Evolutionary conservation across 2,888 invertebrate genomes (phyloP).

Genomic region (Caenorhabditis wallacei): DNA sequence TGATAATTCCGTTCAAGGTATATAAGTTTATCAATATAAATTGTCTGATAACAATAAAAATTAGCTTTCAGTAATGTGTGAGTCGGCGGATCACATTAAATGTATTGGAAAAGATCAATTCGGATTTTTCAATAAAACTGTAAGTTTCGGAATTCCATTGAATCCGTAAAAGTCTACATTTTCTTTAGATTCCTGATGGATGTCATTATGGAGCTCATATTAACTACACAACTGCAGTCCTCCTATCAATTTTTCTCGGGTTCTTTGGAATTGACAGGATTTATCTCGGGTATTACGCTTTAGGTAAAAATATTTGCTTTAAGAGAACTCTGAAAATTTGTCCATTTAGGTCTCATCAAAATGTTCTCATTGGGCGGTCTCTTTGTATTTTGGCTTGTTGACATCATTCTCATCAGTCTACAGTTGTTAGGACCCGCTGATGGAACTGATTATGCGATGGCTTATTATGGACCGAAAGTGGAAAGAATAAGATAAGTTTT

Average conservation of each 20-base stretch:
- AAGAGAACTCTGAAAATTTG: background rate
- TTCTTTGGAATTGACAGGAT: conserved; percentile 98
- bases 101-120: conserved; percentile 61
- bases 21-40: background rate
- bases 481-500: conserved; percentile 60
- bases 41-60: background rate
- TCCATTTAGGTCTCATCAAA: conserved; percentile 88
- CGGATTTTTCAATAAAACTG: conserved; percentile 61
- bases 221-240: conserved; percentile 86
- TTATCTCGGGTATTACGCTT: conserved; percentile 97
- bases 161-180: too few relatives aligned
- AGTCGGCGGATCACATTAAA: conserved; percentile 38
- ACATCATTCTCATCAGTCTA: conserved; percentile 95
- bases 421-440: conserved; percentile 84
- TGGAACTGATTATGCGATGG: conserved; percentile 84
- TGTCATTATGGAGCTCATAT: conserved; percentile 69
- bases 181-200: conserved; percentile 67
- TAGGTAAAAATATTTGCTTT: conserved; percentile 85
- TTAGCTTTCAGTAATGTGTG: conserved; percentile 60
- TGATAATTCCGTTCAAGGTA: conserved; percentile 76
- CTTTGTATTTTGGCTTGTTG: conserved; percentile 92
- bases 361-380: conserved; percentile 96
- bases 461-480: conserved; percentile 84
- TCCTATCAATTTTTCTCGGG: conserved; percentile 96
- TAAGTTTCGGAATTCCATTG: conserved; percentile 9